Evolutionary conservation across 2,797 vertebrate species (phyloP).

Genomic region (Coregonus ussuriensis): DNA sequence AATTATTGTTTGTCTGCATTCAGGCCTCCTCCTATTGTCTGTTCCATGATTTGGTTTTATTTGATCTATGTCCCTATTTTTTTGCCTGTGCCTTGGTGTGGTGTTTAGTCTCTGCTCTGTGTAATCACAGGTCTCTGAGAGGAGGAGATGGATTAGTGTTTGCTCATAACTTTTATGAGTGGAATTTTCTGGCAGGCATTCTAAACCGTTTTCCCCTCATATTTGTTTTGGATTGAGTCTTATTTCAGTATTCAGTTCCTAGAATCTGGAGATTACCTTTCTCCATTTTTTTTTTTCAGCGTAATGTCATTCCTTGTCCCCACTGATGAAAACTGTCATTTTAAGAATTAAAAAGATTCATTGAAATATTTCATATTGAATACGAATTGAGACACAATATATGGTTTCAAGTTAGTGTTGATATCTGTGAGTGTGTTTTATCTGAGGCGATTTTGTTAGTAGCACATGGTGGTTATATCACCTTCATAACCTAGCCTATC

Average conservation of each 20-base stretch:
- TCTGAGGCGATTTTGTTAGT: not conserved
- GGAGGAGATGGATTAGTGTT: slow-evolving; percentile 21
- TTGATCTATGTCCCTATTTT: too few relatives aligned
- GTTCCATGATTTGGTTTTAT: slow-evolving; percentile 8
- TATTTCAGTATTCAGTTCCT: not conserved
- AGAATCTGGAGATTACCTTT: not conserved
- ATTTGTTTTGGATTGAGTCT: slow-evolving; percentile 6
- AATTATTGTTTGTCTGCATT: slow-evolving; percentile 12
- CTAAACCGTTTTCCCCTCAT: slow-evolving; percentile 15
- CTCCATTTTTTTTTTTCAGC: not conserved
- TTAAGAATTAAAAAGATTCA: not conserved
- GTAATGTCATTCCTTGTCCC: not conserved
- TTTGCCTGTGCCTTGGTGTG: slow-evolving; percentile 22
- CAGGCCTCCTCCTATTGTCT: slow-evolving; percentile 17
- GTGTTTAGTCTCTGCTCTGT: slow-evolving; percentile 31
- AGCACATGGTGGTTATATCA: not conserved
- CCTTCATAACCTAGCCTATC: not conserved
- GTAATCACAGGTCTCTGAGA: slow-evolving; percentile 32
- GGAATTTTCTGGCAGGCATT: slow-evolving; percentile 13
- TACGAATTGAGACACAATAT: too few relatives aligned
- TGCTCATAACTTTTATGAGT: slow-evolving; percentile 21
- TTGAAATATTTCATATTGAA: not conserved
- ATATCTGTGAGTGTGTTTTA: not conserved
- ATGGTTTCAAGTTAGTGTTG: not conserved
- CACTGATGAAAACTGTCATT: not conserved